These are phyloP conservation scores for Pterobdella sp. DNA, from an alignment of 2,888 invertebrate species.

Conservation along the genomic window DNA sequence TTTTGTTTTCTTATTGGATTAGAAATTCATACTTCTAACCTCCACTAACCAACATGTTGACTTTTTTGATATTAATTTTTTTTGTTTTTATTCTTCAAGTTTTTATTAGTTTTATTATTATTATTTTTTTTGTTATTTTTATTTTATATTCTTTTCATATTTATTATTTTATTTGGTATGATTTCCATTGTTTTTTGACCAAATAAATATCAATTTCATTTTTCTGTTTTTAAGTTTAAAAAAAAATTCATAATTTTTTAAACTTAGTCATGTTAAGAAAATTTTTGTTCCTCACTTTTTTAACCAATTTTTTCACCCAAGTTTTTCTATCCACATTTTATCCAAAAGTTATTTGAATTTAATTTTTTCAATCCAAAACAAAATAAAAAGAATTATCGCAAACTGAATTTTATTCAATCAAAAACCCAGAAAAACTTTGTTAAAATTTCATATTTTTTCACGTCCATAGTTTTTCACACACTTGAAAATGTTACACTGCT, in stretches of 20 bases:
- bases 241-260: neutral
- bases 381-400: no score
- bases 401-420: no score
- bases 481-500: no score
- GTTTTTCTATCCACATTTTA: no score
- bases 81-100: neutral
- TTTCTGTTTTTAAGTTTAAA: neutral
- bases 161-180: neutral
- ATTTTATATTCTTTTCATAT: neutral
- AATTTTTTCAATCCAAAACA: no score
- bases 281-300: no score
- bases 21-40: conserved; percentile 2
- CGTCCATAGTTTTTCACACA: no score
- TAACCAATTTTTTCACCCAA: no score
- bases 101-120: neutral
- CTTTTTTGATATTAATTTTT: neutral
- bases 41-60: neutral
- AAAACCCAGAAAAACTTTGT: no score
- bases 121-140: neutral
- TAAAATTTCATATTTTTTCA: no score
- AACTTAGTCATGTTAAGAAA: neutral
- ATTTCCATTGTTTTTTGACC: neutral
- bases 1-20: conserved; percentile 5
- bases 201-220: neutral
- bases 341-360: no score